Conservation (phyloP, 2,113 vertebrate species). For the Microtus montanus region DNA sequence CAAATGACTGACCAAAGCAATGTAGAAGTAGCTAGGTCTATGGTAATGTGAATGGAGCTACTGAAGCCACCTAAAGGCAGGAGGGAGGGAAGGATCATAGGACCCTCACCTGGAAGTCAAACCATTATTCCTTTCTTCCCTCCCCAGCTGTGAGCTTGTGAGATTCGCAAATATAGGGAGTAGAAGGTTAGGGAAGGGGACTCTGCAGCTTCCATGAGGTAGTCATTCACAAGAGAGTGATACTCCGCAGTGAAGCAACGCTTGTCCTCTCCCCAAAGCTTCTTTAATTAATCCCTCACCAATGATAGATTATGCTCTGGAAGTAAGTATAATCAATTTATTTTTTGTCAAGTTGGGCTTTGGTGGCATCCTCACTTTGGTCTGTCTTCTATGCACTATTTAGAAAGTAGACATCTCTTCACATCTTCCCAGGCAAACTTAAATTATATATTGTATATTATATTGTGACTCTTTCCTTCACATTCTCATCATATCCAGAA, state of each 20-base stretch:
- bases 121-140: neutral
- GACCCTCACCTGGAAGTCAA: neutral
- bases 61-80: neutral
- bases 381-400: neutral
- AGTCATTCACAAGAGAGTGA: neutral
- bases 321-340: neutral
- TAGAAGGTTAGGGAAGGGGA: neutral
- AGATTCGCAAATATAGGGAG: fast-evolving
- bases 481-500: neutral
- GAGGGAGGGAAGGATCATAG: neutral
- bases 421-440: neutral
- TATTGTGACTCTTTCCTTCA: neutral
- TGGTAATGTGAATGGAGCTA: neutral
- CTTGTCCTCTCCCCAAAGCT: fast-evolving
- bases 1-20: too few species aligned
- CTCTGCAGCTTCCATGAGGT: neutral
- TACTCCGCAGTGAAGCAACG: neutral
- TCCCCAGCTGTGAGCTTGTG: neutral
- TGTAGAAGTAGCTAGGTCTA: neutral
- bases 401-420: neutral
- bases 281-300: neutral
- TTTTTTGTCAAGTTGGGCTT: neutral
- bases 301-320: neutral
- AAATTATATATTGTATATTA: neutral
- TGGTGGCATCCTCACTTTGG: neutral